These are phyloP conservation scores for Crepidodera aurea DNA, from an alignment of 2,888 invertebrate genomes.

Conservation along the genomic window DNA sequence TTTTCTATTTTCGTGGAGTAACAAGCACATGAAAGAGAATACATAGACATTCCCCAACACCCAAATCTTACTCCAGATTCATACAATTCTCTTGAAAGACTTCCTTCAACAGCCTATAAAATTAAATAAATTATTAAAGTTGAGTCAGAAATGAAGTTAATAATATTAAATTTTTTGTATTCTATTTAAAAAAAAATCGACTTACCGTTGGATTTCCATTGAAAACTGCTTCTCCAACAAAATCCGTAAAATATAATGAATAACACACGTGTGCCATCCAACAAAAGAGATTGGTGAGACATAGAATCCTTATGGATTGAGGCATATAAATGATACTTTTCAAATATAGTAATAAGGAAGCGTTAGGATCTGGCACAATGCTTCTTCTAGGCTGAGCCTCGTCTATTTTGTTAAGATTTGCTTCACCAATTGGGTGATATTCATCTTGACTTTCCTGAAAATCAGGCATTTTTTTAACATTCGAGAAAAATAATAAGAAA, in stretches of 20 bases:
- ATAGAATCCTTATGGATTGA: conserved; percentile 81
- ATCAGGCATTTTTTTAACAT: no score
- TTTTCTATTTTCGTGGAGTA: conserved; percentile 90
- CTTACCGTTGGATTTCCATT: conserved; percentile 82
- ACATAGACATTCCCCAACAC: conserved; percentile 97
- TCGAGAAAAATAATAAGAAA: no score
- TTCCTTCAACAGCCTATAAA: conserved; percentile 74
- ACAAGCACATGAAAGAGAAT: conserved; percentile 91
- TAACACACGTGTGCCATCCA: conserved; percentile 99
- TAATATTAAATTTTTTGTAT: no score
- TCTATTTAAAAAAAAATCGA: neutral
- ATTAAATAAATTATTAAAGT: conserved; percentile 18
- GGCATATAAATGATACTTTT: conserved; percentile 94
- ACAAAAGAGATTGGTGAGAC: conserved; percentile 93
- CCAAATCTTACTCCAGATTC: conserved; percentile 94
- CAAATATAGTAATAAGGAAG: conserved; percentile 81
- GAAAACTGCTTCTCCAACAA: conserved; percentile 91
- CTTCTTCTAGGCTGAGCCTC: conserved; percentile 43
- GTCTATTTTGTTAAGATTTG: neutral
- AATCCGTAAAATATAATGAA: conserved; percentile 95
- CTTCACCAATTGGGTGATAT: conserved; percentile 6
- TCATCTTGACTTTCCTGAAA: conserved; percentile 12
- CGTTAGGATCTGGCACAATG: conserved; percentile 53
- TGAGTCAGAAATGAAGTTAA: no score
- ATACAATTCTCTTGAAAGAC: conserved; percentile 72